phyloP scores from a whole-genome alignment of 2,888 invertebrate genomes.

The Drosophila mayaguana region DNA sequence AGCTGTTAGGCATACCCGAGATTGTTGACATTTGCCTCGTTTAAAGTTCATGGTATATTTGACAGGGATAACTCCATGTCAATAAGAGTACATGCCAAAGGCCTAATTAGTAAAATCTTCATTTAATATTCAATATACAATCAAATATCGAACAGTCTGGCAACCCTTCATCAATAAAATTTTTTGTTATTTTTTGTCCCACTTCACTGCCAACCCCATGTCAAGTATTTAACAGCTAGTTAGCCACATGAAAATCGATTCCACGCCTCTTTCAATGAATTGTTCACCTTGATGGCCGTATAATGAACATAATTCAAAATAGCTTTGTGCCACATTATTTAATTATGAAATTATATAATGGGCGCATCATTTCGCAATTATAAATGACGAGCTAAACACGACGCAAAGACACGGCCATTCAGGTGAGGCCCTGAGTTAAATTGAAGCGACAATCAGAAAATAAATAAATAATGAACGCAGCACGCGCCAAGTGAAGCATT shows the following conservation, averaged over 20 bases:
- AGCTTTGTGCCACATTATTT: conserved; percentile 22
- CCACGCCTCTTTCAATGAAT: not conserved
- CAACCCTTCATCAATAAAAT: no score
- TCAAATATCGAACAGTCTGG: no score
- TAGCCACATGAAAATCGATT: not conserved
- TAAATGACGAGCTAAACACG: conserved; percentile 16
- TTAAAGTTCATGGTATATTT: no score
- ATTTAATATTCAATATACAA: no score
- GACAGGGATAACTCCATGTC: no score
- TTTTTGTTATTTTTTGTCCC: no score
- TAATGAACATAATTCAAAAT: conserved; percentile 6
- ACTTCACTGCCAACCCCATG: not conserved
- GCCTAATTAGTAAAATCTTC: no score
- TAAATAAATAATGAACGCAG: conserved; percentile 70
- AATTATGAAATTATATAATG: conserved; percentile 63
- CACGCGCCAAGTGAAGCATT: conserved; percentile 55
- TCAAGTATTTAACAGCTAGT: not conserved
- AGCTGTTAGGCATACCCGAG: not conserved
- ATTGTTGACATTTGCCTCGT: no score
- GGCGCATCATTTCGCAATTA: conserved; percentile 54
- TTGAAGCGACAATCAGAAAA: conserved; percentile 55
- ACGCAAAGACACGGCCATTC: conserved; percentile 15
- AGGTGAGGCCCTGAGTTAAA: conserved; percentile 38
- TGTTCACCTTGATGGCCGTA: not conserved
- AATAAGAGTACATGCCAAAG: no score